Percentiles rank a stretch among this genome's conserved stretches.
Evolutionary conservation across 2,888 invertebrate species (phyloP).

Genomic region (Germaria angustata): DNA sequence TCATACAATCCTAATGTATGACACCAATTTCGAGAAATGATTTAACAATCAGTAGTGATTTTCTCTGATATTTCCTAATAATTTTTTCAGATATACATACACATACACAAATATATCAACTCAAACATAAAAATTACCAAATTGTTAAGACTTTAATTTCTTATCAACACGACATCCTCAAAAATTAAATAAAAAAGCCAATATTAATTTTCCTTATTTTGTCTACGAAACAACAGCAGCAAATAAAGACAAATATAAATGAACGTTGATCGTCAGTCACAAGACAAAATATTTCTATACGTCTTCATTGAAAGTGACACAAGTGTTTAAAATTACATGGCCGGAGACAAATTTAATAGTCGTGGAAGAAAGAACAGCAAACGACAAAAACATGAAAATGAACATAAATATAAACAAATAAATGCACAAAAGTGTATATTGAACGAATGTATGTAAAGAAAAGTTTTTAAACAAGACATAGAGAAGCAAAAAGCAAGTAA

Average conservation of each 20-base stretch:
- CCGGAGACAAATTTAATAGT: conserved; percentile 63
- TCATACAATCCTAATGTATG: no score
- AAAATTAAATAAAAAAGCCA: neutral
- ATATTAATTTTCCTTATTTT: neutral
- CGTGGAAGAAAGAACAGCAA: conserved; percentile 40
- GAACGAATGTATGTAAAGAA: neutral
- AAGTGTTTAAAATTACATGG: conserved; percentile 79
- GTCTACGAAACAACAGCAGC: neutral
- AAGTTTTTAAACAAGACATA: conserved; percentile 23
- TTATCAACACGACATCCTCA: neutral
- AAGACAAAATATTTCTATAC: conserved; percentile 28
- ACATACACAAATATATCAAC: no score
- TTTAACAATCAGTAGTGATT: no score
- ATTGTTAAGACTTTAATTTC: neutral
- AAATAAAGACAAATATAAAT: neutral
- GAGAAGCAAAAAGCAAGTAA: neutral
- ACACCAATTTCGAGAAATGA: no score
- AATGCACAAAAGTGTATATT: neutral
- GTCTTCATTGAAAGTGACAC: conserved; percentile 72
- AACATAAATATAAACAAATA: conserved; percentile 43
- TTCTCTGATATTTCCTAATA: no score
- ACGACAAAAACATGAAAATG: conserved; percentile 42
- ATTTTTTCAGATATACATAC: no score
- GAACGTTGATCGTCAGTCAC: conserved; percentile 56
- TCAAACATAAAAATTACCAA: no score